Percentiles rank a stretch among this genome's conserved stretches.
These are phyloP conservation scores for Ataeniobius toweri DNA, from an alignment of 2,797 vertebrate species.

Conservation along the genomic window DNA sequence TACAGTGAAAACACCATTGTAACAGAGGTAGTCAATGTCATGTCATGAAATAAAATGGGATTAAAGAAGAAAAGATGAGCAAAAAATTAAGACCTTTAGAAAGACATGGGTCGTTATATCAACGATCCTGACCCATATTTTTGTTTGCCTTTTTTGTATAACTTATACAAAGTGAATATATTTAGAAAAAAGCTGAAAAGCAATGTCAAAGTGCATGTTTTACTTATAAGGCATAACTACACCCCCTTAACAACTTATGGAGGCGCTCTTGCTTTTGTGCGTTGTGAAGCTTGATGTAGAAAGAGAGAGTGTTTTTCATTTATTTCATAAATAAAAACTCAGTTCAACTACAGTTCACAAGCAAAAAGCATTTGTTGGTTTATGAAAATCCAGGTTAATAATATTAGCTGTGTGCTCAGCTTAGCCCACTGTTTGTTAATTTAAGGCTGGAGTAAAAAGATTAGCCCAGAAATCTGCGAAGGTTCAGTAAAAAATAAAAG, in stretches of 20 bases:
- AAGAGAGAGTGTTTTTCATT: background rate
- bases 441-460: background rate
- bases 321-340: background rate
- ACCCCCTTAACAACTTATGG: background rate
- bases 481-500: background rate
- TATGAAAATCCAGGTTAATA: background rate
- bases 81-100: background rate
- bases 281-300: background rate
- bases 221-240: background rate
- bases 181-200: background rate
- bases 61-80: background rate
- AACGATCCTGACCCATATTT: background rate
- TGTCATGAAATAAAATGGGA: slow-evolving; percentile 4
- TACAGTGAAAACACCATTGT: slow-evolving; percentile 21
- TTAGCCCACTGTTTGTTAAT: background rate
- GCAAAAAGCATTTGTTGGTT: background rate
- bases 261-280: background rate
- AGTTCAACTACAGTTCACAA: background rate
- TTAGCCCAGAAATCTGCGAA: background rate
- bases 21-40: slow-evolving; percentile 21
- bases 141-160: background rate
- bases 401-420: background rate
- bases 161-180: background rate
- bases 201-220: background rate
- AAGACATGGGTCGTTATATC: background rate